Base-by-base conservation (phyloP, 2,888 invertebrate species). In the Atrina japonica region DNA sequence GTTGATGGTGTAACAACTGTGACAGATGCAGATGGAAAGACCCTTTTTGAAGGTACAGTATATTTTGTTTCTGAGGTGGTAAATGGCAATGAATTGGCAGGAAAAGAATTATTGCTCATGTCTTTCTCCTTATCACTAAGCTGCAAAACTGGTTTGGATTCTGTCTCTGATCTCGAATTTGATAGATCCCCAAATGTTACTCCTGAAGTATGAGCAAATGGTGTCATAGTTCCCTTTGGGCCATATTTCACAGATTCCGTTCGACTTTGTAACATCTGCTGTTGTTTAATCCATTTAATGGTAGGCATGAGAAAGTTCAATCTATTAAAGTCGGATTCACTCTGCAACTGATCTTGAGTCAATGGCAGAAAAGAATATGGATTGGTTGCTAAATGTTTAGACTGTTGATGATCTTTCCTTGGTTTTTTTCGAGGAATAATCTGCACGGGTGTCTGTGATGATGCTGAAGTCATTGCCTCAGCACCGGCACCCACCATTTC, bases 271-370 rank as follows among this genome's bases (percentile, higher is more conserved):
- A 72, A 52, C 67, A 72, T 64, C 40, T 66, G 55, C 29, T 72
- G 71, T 40, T 72, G 71, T 58, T 72, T 66, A 14, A 72, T 72
- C 66, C 67, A 72, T 30, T 58, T n/a, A 21, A 72, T 72, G 2
- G 71, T 72, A 50, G 71, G 71, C 71, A 67, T 66, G 23, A 72
- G 43, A 29, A 72, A 72, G 35, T 72, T 72, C 3, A 72, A 40
- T 41, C 71, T 30, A 67, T 66, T 72, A 45, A 72, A 72, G 35
- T 72, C 71, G 27, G 50, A 49, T 21, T 66, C 30, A 56, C 40
- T 56, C 11, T 40, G 23, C 23, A 23, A 40, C 49, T 61, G 35
- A 25, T 47, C 18, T 21, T 72, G 60, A 23, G 63, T 41, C 16
- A 72, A 43, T 11, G 71, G 71, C 18, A 72, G 43, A 29, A 72